Conservation (phyloP, 2,113 vertebrate genomes). For the Paralichthys olivaceus region DNA sequence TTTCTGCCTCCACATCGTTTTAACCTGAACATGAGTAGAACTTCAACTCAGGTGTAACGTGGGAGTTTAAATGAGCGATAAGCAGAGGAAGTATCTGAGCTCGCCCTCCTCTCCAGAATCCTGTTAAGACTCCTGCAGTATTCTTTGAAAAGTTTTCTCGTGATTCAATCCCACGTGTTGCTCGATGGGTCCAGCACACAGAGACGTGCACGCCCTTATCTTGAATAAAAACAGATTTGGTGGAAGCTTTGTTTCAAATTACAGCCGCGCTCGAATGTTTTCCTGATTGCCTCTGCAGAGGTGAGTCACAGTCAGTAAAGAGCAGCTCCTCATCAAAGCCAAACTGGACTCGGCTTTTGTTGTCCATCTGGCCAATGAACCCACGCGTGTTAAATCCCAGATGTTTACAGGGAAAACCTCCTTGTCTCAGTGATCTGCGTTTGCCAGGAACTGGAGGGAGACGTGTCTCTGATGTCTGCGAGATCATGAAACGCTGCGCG, state of each 20-base stretch:
- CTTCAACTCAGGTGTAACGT: too few relatives aligned
- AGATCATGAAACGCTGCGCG: conserved; percentile 8
- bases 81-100: not conserved
- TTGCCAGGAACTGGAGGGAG: conserved; percentile 25
- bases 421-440: conserved; percentile 36
- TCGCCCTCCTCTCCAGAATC: conserved; percentile 6
- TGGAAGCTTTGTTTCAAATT: conserved; percentile 51
- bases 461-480: conserved; percentile 60
- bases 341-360: conserved; percentile 61
- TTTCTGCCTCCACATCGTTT: not conserved
- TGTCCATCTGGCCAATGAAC: conserved; percentile 77
- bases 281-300: conserved; percentile 56
- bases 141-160: conserved; percentile 2
- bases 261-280: conserved; percentile 33
- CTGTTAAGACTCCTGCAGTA: not conserved
- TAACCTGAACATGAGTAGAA: not conserved
- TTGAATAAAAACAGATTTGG: conserved; percentile 64
- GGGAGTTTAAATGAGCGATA: too few relatives aligned
- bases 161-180: conserved; percentile 43
- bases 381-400: conserved; percentile 47
- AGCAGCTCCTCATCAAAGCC: conserved; percentile 49
- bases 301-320: conserved; percentile 41
- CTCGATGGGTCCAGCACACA: conserved; percentile 42
- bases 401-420: conserved; percentile 62
- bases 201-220: conserved; percentile 54